A percentile compares a stretch with the other conserved stretches of the same genome.
Evolutionary conservation across 2,797 vertebrate genomes (phyloP).

Genomic region (Phataginus tetradactyla): DNA sequence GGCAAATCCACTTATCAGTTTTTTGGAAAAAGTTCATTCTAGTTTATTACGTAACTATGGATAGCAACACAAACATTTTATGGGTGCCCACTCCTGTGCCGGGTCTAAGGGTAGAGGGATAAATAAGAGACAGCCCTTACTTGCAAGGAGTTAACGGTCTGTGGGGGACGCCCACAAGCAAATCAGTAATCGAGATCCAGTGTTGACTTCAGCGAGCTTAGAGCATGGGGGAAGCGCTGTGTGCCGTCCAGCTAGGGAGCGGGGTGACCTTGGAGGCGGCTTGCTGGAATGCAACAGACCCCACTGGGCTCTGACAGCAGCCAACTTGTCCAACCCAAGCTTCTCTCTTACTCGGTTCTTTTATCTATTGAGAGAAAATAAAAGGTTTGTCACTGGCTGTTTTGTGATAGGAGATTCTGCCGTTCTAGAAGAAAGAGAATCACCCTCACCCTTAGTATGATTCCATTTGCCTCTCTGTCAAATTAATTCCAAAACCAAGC

Average conservation of each 20-base stretch:
- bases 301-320: background rate
- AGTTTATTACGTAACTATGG: background rate
- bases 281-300: background rate
- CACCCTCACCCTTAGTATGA: background rate
- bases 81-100: background rate
- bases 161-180: background rate
- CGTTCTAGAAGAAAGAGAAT: conserved; percentile 2
- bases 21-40: background rate
- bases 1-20: background rate
- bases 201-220: background rate
- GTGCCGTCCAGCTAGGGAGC: too few relatives aligned
- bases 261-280: background rate
- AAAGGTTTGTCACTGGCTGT: background rate
- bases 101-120: background rate
- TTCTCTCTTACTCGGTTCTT: background rate
- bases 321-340: background rate
- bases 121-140: background rate
- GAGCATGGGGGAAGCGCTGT: accelerated
- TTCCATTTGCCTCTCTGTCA: background rate
- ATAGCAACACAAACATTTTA: background rate
- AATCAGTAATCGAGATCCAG: background rate
- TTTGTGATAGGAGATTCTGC: conserved; percentile 14
- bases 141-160: background rate
- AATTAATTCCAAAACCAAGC: conserved; percentile 32
- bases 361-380: background rate